Conservation (phyloP, 2,888 invertebrate genomes). For the Leucania comma region DNA sequence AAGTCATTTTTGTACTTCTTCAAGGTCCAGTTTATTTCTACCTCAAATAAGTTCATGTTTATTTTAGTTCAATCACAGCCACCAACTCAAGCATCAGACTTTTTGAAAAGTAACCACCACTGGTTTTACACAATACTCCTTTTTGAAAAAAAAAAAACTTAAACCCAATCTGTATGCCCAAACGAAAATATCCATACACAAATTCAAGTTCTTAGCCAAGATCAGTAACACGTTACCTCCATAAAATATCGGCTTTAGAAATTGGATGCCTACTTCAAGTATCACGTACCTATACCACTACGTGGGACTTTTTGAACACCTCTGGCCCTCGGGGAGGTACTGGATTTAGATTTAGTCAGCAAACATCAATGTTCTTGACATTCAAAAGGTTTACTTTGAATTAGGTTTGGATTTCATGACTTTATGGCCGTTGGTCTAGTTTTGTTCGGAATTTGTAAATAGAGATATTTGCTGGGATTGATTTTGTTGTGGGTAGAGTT, state of each 20-base stretch:
- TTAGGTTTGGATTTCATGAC: constrained; percentile 42
- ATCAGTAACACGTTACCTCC: constrained; percentile 59
- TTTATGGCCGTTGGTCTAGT: not conserved
- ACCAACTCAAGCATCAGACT: too few relatives aligned
- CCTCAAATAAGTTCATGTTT: too few relatives aligned
- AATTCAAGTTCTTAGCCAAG: constrained; percentile 34
- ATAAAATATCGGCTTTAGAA: constrained; percentile 69
- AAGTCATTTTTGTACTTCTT: too few relatives aligned
- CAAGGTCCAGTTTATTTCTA: too few relatives aligned
- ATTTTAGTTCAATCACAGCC: too few relatives aligned
- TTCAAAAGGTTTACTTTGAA: constrained; percentile 60
- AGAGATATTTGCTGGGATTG: constrained; percentile 6
- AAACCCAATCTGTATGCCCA: not conserved
- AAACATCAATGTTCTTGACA: constrained; percentile 65
- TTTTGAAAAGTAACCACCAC: not conserved
- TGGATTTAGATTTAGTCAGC: constrained; percentile 66
- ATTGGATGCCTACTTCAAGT: constrained; percentile 66
- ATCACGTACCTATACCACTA: constrained; percentile 67
- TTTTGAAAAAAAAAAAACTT: not conserved
- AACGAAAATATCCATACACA: constrained; percentile 32
- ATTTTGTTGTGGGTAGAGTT: not conserved
- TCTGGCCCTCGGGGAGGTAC: constrained; percentile 59
- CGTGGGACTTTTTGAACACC: constrained; percentile 64
- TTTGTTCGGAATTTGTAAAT: constrained; percentile 16
- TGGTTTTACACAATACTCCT: not conserved